phyloP scores from a whole-genome alignment of 2,797 vertebrate species.

The Silurus aristotelis region DNA sequence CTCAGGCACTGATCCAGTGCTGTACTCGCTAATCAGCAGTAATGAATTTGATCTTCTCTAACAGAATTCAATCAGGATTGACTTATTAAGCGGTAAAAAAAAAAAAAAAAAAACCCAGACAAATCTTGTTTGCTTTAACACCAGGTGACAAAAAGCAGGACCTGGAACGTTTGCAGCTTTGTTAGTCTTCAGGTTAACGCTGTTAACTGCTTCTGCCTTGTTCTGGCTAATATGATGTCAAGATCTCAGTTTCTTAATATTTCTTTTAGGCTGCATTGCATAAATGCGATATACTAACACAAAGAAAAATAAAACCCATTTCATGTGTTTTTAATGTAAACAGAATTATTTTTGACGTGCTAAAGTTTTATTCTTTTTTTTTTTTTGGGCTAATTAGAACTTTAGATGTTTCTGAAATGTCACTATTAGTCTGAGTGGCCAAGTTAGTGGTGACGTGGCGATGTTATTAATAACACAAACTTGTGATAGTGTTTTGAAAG shows the following conservation, averaged over 20 bases:
- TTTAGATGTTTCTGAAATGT: background rate
- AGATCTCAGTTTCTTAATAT: background rate
- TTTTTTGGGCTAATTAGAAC: background rate
- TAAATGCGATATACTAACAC: background rate
- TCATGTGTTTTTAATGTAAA: background rate
- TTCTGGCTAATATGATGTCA: background rate
- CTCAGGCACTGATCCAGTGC: constrained; percentile 8
- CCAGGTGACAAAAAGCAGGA: constrained; percentile 42
- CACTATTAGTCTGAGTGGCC: background rate
- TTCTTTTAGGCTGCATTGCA: background rate
- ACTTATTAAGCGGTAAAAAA: constrained; percentile 56
- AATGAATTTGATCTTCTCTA: constrained; percentile 38
- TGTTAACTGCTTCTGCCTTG: background rate
- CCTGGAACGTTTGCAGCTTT: background rate
- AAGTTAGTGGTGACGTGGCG: background rate
- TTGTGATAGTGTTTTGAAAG: background rate
- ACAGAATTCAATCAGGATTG: constrained; percentile 54
- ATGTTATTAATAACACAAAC: background rate
- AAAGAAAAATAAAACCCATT: background rate
- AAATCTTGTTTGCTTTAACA: constrained; percentile 60
- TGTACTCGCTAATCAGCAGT: background rate
- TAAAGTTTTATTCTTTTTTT: background rate
- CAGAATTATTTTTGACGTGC: background rate
- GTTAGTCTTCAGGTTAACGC: background rate
- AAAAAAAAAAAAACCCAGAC: constrained; percentile 17